phyloP scores from a whole-genome alignment of 1,140 invertebrate genomes.

The Tachypleus tridentatus region DNA sequence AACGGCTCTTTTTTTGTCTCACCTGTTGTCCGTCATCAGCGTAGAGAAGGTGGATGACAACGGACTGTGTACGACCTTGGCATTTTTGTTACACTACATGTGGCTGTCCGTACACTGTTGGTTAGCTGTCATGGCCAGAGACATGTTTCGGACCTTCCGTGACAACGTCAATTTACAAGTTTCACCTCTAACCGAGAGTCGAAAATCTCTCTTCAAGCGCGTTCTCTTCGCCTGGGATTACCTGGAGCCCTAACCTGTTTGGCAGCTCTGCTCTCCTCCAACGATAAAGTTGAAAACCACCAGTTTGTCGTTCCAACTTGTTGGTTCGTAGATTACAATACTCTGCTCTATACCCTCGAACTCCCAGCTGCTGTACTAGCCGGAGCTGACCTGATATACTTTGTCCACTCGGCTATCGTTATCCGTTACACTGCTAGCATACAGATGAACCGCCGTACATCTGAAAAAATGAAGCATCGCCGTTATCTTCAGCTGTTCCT shows the following conservation, averaged over 20 bases:
- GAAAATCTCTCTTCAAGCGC: neutral
- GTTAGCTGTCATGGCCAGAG: constrained; percentile 47
- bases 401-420: constrained; percentile 37
- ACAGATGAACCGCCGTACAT: constrained; percentile 29
- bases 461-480: constrained; percentile 46
- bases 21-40: constrained; percentile 52
- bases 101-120: constrained; percentile 47
- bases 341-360: constrained; percentile 35
- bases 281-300: constrained; percentile 1
- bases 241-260: constrained; percentile 10
- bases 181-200: neutral
- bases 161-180: constrained; percentile 30
- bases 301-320: neutral
- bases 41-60: constrained; percentile 49
- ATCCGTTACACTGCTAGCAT: constrained; percentile 32
- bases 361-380: constrained; percentile 35
- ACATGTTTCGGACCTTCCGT: constrained; percentile 30
- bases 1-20: constrained; percentile 51
- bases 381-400: constrained; percentile 32
- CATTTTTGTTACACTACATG: constrained; percentile 48
- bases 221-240: neutral
- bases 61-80: constrained; percentile 46
- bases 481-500: constrained; percentile 46
- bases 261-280: constrained; percentile 4
- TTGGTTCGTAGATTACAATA: neutral